phyloP scores from a whole-genome alignment of 2,888 invertebrate species.

The Xylota sylvarum region DNA sequence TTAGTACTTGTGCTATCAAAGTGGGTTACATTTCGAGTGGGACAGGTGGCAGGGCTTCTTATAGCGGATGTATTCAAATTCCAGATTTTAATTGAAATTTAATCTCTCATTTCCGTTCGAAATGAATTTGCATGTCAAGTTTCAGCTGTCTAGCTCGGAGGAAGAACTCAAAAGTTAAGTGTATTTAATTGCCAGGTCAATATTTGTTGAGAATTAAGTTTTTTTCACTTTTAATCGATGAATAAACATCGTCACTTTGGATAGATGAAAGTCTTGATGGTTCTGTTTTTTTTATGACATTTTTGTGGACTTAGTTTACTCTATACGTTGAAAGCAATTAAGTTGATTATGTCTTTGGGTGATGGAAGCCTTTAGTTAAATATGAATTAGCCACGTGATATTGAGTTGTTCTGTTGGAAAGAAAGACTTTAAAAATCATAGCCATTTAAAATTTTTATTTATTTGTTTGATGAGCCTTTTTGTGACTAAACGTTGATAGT shows the following conservation, averaged over 20 bases:
- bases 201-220: conserved; percentile 39
- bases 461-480: too few species aligned
- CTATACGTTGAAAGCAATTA: conserved; percentile 41
- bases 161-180: conserved; percentile 1
- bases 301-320: conserved; percentile 6
- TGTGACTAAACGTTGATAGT: too few species aligned
- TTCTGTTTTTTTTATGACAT: conserved; percentile 4
- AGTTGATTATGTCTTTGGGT: conserved; percentile 18
- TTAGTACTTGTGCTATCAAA: conserved; percentile 35
- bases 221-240: conserved; percentile 18
- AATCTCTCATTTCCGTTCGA: conserved; percentile 58
- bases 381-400: conserved; percentile 9
- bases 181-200: conserved; percentile 46
- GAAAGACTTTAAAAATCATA: not conserved
- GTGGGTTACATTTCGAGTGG: conserved; percentile 38
- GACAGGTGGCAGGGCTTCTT: conserved; percentile 28
- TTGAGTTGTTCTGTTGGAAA: not conserved
- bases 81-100: conserved; percentile 53
- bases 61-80: conserved; percentile 22
- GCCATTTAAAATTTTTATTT: not conserved
- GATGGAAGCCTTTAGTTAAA: conserved; percentile 3
- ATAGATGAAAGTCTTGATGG: conserved; percentile 14
- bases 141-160: not conserved
- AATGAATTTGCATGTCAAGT: conserved; percentile 54
- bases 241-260: conserved; percentile 39